Evolutionary conservation across 2,113 vertebrate genomes (phyloP), one percentile per base, ranked within the genome.

Genomic region (Phainopepla nitens): DNA sequence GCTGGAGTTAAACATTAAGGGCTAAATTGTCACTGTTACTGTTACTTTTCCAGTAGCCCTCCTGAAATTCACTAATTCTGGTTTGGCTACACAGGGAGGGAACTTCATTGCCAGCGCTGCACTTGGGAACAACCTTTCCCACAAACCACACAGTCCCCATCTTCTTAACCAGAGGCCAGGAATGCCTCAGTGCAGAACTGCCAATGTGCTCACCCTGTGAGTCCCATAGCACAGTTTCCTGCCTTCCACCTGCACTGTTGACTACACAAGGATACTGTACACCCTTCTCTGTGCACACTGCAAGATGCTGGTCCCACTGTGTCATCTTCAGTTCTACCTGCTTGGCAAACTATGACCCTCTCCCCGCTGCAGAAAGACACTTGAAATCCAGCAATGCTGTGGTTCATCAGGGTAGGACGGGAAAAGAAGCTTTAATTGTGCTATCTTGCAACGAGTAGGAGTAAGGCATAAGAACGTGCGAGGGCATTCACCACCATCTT

Each of bases 301-400:
- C 61, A 56, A 36, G 36, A 14, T 31, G 57, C 61, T 44, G 25
- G 53, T 24, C 50, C 62, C 29, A 35, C 36, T 39, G 31, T 15
- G 28, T 25, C 57, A n/a, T 33, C 54, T 56, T 41, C 7, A 2
- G 19, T 53, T 76, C 68, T 16, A 35, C 28, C 15, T 22, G 27
- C 29, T n/a, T 1, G 2, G 19, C 21, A 44, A 90, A 44, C 27
- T 29, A 22, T 5, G 9, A 42, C 8, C 9, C 15, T 15, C 60
- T 65, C 21, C 22, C n/a, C 5, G 0, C 0, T 69, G 42, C 62
- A 72, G 36, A 60, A 44, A 41, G 53, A 53, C 1, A 3, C 42
- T 19, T 9, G n/a, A 61, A 94, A 66, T 29, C 23, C 39, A 53
- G 53, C 58, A 82, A 47, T 39, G 31, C 35, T 14, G 6, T 29